phyloP scores from a whole-genome alignment of 1,140 invertebrate species.

The Scaptomyza montana region DNA sequence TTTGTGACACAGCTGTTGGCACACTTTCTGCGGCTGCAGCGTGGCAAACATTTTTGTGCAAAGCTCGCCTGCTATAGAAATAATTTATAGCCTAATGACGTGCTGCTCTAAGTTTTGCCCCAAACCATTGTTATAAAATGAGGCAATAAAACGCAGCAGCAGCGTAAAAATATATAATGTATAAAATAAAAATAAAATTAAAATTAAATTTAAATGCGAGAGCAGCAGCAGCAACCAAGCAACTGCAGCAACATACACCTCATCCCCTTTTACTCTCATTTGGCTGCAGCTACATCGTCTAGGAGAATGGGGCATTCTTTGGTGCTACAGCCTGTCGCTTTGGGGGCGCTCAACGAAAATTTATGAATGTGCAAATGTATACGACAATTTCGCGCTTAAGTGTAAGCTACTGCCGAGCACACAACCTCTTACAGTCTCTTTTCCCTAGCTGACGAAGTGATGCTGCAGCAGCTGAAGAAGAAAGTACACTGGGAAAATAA shows the following conservation, averaged over 20 bases:
- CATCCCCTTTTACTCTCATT: background rate
- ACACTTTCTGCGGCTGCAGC: constrained; percentile 63
- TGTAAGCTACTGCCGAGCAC: constrained; percentile 67
- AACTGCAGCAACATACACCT: constrained; percentile 18
- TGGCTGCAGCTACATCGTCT: constrained; percentile 22
- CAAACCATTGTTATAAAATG: constrained; percentile 63
- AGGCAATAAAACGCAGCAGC: constrained; percentile 69
- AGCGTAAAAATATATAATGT: constrained; percentile 12
- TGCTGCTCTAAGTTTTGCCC: constrained; percentile 74
- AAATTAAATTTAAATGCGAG: constrained; percentile 68
- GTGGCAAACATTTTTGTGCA: constrained; percentile 75
- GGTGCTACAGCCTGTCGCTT: constrained; percentile 60
- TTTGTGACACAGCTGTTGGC: constrained; percentile 51
- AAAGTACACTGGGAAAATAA: background rate
- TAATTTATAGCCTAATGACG: constrained; percentile 82
- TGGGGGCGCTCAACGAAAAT: constrained; percentile 79
- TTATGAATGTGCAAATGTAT: constrained; percentile 82
- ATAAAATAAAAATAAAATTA: constrained; percentile 22
- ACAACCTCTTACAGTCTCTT: background rate
- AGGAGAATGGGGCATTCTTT: constrained; percentile 58
- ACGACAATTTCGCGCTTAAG: constrained; percentile 81
- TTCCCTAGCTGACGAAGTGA: background rate
- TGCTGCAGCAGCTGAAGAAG: background rate
- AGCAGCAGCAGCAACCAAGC: constrained; percentile 43
- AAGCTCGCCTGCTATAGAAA: constrained; percentile 70